Percentiles rank a stretch among this genome's conserved stretches.
Evolutionary conservation across 2,888 invertebrate genomes (phyloP).

Genomic region (Strigamia transsilvanica): DNA sequence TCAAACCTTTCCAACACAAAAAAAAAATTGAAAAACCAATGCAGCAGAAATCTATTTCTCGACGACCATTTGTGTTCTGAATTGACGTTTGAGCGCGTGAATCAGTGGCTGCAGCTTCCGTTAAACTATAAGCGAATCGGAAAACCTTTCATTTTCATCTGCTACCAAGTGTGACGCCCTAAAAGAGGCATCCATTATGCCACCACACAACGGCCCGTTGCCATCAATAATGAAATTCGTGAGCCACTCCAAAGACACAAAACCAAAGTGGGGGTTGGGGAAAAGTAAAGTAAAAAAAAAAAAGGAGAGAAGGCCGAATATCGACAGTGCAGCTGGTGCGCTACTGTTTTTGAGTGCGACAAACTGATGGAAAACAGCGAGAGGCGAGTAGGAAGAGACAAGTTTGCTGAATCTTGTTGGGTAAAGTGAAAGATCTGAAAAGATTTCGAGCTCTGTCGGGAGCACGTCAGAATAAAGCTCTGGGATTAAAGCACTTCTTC

Average conservation of each 20-base stretch:
- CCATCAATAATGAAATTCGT: constrained; percentile 38
- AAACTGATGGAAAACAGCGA: constrained; percentile 15
- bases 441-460: constrained; percentile 34
- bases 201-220: constrained; percentile 38
- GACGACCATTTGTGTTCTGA: constrained; percentile 38
- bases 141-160: constrained; percentile 38
- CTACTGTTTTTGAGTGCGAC: constrained; percentile 31
- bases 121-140: constrained; percentile 38
- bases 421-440: constrained; percentile 34
- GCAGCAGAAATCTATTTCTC: constrained; percentile 29
- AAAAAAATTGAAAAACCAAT: constrained; percentile 31
- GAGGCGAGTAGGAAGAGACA: constrained; percentile 22
- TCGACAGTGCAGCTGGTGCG: constrained; percentile 35
- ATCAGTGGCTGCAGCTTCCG: constrained; percentile 38
- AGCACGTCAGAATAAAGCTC: constrained; percentile 31
- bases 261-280: constrained; percentile 35
- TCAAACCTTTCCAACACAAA: constrained; percentile 20
- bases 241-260: constrained; percentile 38
- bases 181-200: constrained; percentile 38
- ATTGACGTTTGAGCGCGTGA: constrained; percentile 38
- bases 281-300: not conserved
- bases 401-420: constrained; percentile 38
- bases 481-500: constrained; percentile 31
- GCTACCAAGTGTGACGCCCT: constrained; percentile 38
- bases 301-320: constrained; percentile 17